Evolutionary conservation across 2,113 vertebrate species (phyloP), one percentile per base, ranked within the genome.

Genomic region (Dicerorhinus sumatrensis): DNA sequence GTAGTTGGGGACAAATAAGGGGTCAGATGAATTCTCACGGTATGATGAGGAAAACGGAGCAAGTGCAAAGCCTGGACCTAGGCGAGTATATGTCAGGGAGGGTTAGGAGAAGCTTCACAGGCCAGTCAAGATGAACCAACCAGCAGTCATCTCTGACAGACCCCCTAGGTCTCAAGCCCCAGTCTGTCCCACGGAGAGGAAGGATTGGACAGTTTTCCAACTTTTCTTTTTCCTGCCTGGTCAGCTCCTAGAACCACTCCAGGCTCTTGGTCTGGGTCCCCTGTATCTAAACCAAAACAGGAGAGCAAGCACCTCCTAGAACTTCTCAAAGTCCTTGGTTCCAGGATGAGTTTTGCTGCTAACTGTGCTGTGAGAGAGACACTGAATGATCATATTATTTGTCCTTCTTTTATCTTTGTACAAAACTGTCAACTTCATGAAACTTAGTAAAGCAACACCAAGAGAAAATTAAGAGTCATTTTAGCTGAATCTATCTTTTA

Each of bases 291-390:
- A 87, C 62, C 65, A 84, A 77, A 77, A 77, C 46, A 72, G 76
- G 33, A 81, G 33, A 62, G 20, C 21, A 75, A 81, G 46, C 63
- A 46, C 23, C 36, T 89, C 62, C 70, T 46, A 54, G 42, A 87
- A 72, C 36, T 82, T 76, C 88, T 94, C 63, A 5, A 46, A 84
- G 77, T 76, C 21, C 27, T 94, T 88, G 69, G n/a, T 76, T 82
- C 25, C 33, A 86, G 51, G 60, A 65, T 6, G 48, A 96, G 36
- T 48, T 94, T 58, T 88, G 82, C 39, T 87, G 14, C 27, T 42
- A 27, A 69, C 33, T n/a, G 6, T 75, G 29, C 79, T 62, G 1
- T 75, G 56, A 89, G 42, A 42, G 81, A 69, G 86, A 31, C 42
- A 83, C 1, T 51, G 62, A 91, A 36, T 51, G 33, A 70, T 14